Base-by-base conservation (phyloP, 23 tunicate genomes). In the Aplidium turbinatum region DNA sequence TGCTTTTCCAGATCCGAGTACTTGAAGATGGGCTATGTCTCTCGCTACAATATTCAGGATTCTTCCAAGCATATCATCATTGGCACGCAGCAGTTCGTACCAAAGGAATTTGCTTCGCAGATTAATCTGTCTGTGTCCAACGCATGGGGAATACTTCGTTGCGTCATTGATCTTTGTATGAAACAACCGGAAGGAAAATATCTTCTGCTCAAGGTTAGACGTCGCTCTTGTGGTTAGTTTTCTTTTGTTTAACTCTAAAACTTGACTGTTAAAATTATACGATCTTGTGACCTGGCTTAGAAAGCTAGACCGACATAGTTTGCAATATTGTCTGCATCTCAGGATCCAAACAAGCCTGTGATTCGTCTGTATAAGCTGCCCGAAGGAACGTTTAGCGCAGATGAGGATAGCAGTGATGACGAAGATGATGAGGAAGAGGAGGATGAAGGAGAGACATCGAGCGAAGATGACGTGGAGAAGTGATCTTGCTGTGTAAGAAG, bases 301-400 rank as follows among this genome's bases (percentile, higher is more conserved):
- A 42, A 42, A 9, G 48, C 48, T 42, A 42, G n/a, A n/a, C n/a
- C n/a, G n/a, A n/a, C 27, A 11, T 20, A 56, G n/a, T 56, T 20
- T n/a, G 9, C 22, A 13, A 53, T n/a, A 0, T 54, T 54, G 20
- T 26, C 18, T 76, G 33, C 13, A 25, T 67, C 42, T 33, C 83
- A 91, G 99, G 99, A 94, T 82, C 99, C 99, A 0, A 94, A 94
- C 81, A 87, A 87, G 71, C 95, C 93, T 1, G 82, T 86, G 32
- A 80, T 94, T 16, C 82, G 93, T 0, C 58, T 94, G 58, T 94
- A 94, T 73, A 80, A 68, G 25, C 84, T 94, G 9, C 99, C 99
- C 4, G 86, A 78, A 29, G 99, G 94, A 23, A 82, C 89, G 0
- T 94, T 94, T 58, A 86, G 94, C 33, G 78, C 95, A 16, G 93